These are phyloP conservation scores for Grammomys dolichurus DNA, from an alignment of 2,113 vertebrate genomes.

Conservation along the genomic window DNA sequence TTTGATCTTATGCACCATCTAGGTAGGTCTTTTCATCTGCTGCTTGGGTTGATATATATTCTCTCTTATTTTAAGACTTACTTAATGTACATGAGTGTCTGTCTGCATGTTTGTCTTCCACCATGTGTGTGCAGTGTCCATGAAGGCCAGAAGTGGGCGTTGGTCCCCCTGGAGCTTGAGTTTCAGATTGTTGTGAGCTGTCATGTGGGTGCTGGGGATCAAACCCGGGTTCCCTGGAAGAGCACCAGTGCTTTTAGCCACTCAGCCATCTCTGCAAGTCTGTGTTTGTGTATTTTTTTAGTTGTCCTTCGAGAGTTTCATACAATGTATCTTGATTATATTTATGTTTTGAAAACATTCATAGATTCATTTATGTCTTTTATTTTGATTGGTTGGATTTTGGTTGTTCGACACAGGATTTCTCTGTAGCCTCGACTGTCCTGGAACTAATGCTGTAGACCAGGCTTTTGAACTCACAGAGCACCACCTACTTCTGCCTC, in stretches of 20 bases:
- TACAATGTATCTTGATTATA: not conserved
- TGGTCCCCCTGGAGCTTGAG: not conserved
- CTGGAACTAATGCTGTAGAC: not conserved
- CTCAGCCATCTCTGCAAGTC: not conserved
- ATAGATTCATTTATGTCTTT: not conserved
- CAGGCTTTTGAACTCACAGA: not conserved
- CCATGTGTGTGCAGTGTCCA: not conserved
- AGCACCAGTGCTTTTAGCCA: not conserved
- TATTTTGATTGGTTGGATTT: not conserved
- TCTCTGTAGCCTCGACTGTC: not conserved
- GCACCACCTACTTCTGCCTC: not conserved
- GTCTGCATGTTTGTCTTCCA: not conserved
- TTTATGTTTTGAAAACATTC: not conserved
- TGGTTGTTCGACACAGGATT: not conserved
- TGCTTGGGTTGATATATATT: not conserved
- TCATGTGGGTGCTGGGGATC: not conserved
- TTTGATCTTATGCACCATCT: not conserved
- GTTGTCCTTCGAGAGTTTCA: not conserved
- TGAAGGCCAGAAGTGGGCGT: not conserved
- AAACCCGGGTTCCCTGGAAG: not conserved
- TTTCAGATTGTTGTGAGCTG: not conserved
- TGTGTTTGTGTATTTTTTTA: not conserved
- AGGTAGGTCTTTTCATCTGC: not conserved
- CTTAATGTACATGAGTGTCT: not conserved
- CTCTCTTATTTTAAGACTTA: not conserved